These are phyloP conservation scores for Vidua chalybeata DNA, from an alignment of 2,113 vertebrate genomes.

Conservation along the genomic window DNA sequence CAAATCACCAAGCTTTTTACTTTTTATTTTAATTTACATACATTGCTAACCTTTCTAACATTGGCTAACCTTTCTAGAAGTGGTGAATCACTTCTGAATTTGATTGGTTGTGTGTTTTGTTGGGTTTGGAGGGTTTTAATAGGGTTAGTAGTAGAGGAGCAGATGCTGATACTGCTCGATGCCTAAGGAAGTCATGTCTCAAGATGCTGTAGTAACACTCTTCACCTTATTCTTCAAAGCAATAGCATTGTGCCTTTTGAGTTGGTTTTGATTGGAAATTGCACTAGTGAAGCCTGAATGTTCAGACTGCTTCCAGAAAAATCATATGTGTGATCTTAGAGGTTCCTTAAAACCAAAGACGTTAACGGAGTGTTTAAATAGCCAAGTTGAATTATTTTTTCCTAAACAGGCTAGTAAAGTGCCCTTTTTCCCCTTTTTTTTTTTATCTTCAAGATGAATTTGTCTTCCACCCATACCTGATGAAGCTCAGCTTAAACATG, in stretches of 20 bases:
- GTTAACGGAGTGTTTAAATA: not conserved
- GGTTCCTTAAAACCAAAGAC: not conserved
- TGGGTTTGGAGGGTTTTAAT: not conserved
- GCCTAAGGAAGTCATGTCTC: not conserved
- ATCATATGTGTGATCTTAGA: not conserved
- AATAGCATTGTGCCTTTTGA: not conserved
- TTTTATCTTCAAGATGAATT: not conserved
- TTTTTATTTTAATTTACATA: not conserved
- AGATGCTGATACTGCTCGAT: not conserved
- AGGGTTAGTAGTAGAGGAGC: not conserved
- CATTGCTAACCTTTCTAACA: not conserved
- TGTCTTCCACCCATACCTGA: not conserved
- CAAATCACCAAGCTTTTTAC: not conserved
- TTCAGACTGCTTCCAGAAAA: not conserved
- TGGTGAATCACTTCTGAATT: not conserved
- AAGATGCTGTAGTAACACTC: not conserved
- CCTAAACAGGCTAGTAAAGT: not conserved
- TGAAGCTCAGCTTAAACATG: not conserved
- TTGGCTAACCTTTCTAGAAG: not conserved
- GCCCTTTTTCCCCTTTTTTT: accelerated
- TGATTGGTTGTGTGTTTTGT: not conserved
- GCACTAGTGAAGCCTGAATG: not conserved
- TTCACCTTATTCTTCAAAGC: not conserved
- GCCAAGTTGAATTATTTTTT: not conserved
- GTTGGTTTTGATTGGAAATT: not conserved